Base-by-base conservation (phyloP, 2,113 vertebrate genomes). In the Sinocyclocheilus anshuiensis region DNA sequence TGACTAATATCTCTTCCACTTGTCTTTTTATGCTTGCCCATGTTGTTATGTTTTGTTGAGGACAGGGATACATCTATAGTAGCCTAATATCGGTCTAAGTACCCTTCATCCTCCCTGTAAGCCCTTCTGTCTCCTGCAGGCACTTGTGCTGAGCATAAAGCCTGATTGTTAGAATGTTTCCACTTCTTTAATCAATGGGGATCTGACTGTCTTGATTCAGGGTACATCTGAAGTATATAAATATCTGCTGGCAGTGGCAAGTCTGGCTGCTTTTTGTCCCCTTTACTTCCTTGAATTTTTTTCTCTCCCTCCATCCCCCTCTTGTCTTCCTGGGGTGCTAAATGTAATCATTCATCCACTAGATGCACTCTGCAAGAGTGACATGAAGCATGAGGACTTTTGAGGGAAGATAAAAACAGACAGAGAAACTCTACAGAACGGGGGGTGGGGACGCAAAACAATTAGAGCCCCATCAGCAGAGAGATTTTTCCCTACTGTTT, bases 131-230 rank as follows among this genome's bases (percentile, higher is more conserved):
- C 53, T 78, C 33, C 83, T 85, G 48, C 61, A 90, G 82, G 88
- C 92, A 91, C 91, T 94, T 87, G 65, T 89, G 87, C 87, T 85
- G 87, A 93, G 91, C 89, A 91, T 90, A 86, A 83, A 85, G 86
- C 90, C 89, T 94, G 92, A 93, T 92, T 95, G 92, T 93, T 87
- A 92, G 92, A 94, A 94, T 82, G 86, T 90, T 90, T 87, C 90
- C 92, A 93, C 93, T 93, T 93, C 92, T 94, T 92, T 91, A 95
- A 94, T 95, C 93, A 95, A 94, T 92, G 90, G 85, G 93, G 91
- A 93, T 90, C 91, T 86, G 89, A 90, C 90, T 90, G 90, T 92
- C 93, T 89, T 92, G 91, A 94, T 93, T 94, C 89, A 92, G 89
- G 83, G 83, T 81, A 88, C 90, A 91, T 92, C 86, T 91, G 90